Evolutionary conservation across 1,140 invertebrate genomes (phyloP).

Genomic region (Marisa cornuarietis): DNA sequence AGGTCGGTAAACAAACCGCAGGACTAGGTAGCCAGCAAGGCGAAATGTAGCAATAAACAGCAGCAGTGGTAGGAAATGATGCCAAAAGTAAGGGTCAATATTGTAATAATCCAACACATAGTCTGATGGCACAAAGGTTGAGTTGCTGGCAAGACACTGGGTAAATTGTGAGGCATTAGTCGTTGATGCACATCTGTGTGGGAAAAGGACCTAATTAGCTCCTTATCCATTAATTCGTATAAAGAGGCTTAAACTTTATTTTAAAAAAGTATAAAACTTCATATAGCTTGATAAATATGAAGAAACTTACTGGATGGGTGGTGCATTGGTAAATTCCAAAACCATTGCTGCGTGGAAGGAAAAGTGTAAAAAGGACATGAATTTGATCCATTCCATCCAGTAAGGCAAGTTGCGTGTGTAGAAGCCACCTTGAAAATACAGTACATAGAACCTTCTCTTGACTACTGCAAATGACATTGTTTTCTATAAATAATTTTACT

Average conservation of each 20-base stretch:
- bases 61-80: slow-evolving; percentile 42
- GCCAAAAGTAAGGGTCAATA: slow-evolving; percentile 34
- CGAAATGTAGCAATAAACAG: slow-evolving; percentile 39
- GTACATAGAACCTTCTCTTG: no score
- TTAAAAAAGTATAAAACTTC: no score
- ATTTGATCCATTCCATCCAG: slow-evolving; percentile 83
- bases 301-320: slow-evolving; percentile 74
- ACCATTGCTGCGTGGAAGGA: slow-evolving; percentile 89
- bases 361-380: slow-evolving; percentile 82
- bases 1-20: slow-evolving; percentile 36
- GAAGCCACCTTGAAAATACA: slow-evolving; percentile 71
- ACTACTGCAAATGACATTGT: no score
- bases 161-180: slow-evolving; percentile 34
- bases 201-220: neutral
- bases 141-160: slow-evolving; percentile 25
- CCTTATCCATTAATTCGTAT: neutral
- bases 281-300: neutral
- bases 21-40: slow-evolving; percentile 39
- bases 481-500: no score
- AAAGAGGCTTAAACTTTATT: neutral
- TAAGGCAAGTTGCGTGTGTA: slow-evolving; percentile 80
- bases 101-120: slow-evolving; percentile 36
- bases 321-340: slow-evolving; percentile 80
- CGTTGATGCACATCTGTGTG: slow-evolving; percentile 31
- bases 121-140: slow-evolving; percentile 30